These are phyloP conservation scores for Corythaixoides concolor DNA, from an alignment of 2,113 vertebrate genomes.

Conservation along the genomic window DNA sequence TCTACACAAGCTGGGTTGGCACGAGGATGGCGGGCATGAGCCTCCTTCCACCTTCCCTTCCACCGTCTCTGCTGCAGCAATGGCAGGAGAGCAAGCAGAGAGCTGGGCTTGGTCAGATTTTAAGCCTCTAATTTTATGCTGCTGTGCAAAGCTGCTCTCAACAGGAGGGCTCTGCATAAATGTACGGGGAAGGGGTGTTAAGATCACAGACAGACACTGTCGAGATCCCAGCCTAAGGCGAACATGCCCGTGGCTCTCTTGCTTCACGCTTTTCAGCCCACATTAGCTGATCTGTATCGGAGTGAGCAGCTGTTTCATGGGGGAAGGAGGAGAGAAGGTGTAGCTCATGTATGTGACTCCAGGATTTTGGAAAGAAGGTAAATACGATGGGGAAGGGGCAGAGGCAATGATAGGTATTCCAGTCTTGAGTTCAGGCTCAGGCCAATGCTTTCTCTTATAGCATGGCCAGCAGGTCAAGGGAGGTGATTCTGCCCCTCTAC, in stretches of 20 bases:
- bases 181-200: background rate
- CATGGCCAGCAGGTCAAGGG: no score
- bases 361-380: background rate
- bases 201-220: background rate
- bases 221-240: background rate
- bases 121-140: background rate
- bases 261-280: constrained; percentile 24
- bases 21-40: rapidly evolving
- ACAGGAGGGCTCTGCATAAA: background rate
- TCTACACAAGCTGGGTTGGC: background rate
- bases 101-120: background rate
- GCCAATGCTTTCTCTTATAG: background rate
- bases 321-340: background rate
- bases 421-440: background rate
- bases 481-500: no score
- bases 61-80: background rate
- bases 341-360: background rate
- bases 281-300: background rate
- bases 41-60: background rate
- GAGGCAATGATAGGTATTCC: rapidly evolving
- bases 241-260: background rate
- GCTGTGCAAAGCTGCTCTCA: background rate
- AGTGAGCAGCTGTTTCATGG: background rate
- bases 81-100: background rate
- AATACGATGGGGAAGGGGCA: background rate